Evolutionary conservation across 2,888 invertebrate species (phyloP).

Genomic region (Drosophila demipolita): DNA sequence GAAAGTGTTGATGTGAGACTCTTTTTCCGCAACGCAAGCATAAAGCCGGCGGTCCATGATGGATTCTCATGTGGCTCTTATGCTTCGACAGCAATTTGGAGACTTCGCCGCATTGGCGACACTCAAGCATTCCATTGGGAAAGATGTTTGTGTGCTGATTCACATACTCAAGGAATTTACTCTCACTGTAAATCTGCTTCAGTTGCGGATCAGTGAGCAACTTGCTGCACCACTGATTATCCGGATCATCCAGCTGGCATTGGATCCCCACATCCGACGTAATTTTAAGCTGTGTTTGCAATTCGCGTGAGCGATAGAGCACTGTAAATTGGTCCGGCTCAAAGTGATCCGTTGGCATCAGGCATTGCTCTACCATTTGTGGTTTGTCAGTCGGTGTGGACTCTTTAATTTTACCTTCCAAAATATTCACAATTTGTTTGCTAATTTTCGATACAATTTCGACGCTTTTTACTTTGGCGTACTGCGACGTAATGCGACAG

Average conservation of each 20-base stretch:
- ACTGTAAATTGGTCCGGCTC: not conserved
- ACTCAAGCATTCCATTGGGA: constrained; percentile 67
- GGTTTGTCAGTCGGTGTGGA: not conserved
- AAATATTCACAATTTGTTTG: not conserved
- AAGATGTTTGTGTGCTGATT: constrained; percentile 49
- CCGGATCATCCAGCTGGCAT: constrained; percentile 48
- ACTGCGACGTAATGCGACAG: constrained; percentile 11
- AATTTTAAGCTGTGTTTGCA: constrained; percentile 22
- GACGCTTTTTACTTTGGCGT: constrained; percentile 9
- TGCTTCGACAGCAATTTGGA: constrained; percentile 35
- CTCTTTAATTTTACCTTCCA: not conserved
- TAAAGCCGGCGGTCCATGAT: constrained; percentile 60
- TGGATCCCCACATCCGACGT: constrained; percentile 56
- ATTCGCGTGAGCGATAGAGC: constrained; percentile 30
- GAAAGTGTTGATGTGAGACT: constrained; percentile 37
- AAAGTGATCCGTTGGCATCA: not conserved
- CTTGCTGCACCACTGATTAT: constrained; percentile 10
- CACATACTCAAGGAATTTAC: constrained; percentile 36
- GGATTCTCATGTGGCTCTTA: constrained; percentile 61
- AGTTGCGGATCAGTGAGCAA: not conserved
- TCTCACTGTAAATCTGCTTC: not conserved
- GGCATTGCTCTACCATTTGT: not conserved
- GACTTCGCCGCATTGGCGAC: constrained; percentile 74
- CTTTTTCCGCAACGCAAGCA: constrained; percentile 66
- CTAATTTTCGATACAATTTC: not conserved